Evolutionary conservation across 2,888 invertebrate genomes (phyloP).

Genomic region (Baccha elongata): DNA sequence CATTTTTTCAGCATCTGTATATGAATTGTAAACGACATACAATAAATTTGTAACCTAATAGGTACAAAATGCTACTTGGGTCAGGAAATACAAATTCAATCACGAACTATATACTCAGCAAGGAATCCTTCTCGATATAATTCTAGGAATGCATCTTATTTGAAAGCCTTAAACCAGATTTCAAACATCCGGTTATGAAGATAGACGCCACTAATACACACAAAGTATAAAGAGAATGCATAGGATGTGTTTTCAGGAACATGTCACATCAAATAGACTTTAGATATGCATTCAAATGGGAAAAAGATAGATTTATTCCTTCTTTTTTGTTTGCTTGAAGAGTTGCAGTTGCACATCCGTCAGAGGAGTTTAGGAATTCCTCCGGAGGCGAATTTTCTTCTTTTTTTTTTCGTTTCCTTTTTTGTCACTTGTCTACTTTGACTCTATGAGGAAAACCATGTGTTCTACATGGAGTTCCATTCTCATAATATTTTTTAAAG

Average conservation of each 20-base stretch:
- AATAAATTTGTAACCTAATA: no score
- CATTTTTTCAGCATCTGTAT: no score
- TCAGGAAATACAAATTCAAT: constrained; percentile 54
- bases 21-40: no score
- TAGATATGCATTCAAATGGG: background rate
- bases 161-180: constrained; percentile 2
- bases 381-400: background rate
- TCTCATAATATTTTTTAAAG: background rate
- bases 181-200: background rate
- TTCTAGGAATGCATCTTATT: constrained; percentile 20
- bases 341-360: background rate
- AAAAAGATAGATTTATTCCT: background rate
- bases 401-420: background rate
- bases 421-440: background rate
- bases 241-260: background rate
- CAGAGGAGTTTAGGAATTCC: background rate
- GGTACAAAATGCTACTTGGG: no score
- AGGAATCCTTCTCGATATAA: constrained; percentile 27
- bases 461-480: background rate
- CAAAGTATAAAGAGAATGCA: background rate
- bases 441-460: background rate
- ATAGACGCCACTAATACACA: background rate
- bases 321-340: no score
- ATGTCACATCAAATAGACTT: background rate
- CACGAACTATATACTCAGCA: constrained; percentile 40